These are phyloP conservation scores for Neostethus bicornis DNA, from an alignment of 2,797 vertebrate species.

Conservation along the genomic window DNA sequence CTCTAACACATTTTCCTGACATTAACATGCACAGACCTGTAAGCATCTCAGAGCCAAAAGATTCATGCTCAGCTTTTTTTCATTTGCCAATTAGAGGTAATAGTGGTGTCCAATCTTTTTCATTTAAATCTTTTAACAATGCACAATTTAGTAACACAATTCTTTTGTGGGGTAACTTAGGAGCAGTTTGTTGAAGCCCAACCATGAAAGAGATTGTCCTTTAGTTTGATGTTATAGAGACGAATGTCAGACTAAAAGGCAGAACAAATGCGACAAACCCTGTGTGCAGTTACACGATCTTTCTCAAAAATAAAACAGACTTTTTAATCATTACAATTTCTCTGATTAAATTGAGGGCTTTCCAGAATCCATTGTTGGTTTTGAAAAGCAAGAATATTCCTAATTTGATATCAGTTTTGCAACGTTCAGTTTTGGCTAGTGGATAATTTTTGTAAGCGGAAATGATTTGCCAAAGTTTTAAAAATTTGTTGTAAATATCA, in stretches of 20 bases:
- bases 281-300: conserved; percentile 54
- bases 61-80: conserved; percentile 29
- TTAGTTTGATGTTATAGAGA: conserved; percentile 48
- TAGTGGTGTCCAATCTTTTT: conserved; percentile 38
- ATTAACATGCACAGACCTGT: conserved; percentile 25
- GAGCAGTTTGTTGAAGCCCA: conserved; percentile 31
- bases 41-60: conserved; percentile 24
- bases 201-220: conserved; percentile 32
- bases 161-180: conserved; percentile 24
- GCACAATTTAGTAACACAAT: conserved; percentile 31
- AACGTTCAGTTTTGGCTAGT: too few species aligned
- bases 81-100: conserved; percentile 47
- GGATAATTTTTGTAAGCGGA: too few species aligned
- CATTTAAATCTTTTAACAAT: conserved; percentile 44
- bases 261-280: conserved; percentile 9
- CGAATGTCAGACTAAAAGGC: conserved; percentile 18
- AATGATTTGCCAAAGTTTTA: too few species aligned
- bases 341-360: neutral
- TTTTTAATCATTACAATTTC: conserved; percentile 2
- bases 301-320: conserved; percentile 45
- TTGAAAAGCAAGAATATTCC: neutral
- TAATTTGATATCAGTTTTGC: conserved; percentile 1
- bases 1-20: conserved; percentile 9
- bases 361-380: neutral
- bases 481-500: too few species aligned